Evolutionary conservation across 64 coral and sea anemone species (phyloP).

Genomic region (Actinia tenebrosa): DNA sequence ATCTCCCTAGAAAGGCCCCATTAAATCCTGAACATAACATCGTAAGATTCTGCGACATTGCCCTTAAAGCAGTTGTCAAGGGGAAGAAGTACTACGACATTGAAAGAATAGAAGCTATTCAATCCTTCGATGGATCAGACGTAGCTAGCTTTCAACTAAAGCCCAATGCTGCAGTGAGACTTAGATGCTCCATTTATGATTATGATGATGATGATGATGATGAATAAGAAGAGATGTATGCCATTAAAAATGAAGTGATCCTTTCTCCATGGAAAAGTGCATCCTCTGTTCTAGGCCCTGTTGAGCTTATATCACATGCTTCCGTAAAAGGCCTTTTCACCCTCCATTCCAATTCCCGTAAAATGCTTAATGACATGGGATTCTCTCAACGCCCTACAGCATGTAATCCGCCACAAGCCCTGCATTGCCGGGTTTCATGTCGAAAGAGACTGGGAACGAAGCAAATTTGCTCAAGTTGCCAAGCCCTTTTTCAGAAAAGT

Average conservation of each 20-base stretch:
- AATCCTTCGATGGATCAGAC: constrained; percentile 45
- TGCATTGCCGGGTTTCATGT: constrained; percentile 11
- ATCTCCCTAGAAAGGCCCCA: constrained; percentile 41
- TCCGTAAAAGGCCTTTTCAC: constrained; percentile 7
- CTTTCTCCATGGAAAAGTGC: constrained; percentile 32
- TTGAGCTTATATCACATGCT: constrained; percentile 2
- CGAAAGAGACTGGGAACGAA: constrained; percentile 9
- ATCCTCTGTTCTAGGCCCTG: constrained; percentile 26
- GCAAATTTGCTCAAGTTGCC: constrained; percentile 7
- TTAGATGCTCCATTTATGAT: not conserved
- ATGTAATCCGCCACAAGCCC: not conserved
- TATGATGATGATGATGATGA: too few relatives aligned
- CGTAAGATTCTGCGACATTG: constrained; percentile 37
- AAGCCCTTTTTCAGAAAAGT: not conserved
- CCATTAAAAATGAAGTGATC: constrained; percentile 1
- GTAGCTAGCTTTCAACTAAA: constrained; percentile 34
- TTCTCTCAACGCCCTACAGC: not conserved
- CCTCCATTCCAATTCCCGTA: constrained; percentile 25
- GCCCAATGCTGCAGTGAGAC: constrained; percentile 3
- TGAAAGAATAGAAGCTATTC: constrained; percentile 22
- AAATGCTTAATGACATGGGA: constrained; percentile 38
- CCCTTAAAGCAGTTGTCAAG: constrained; percentile 19
- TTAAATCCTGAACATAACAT: constrained; percentile 52
- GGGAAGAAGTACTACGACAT: constrained; percentile 28
- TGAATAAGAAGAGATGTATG: constrained; percentile 8